A percentile compares a stretch with the other conserved stretches of the same genome.
These are phyloP conservation scores for Amphiprion percula DNA, from an alignment of 2,113 vertebrate genomes.

Conservation along the genomic window DNA sequence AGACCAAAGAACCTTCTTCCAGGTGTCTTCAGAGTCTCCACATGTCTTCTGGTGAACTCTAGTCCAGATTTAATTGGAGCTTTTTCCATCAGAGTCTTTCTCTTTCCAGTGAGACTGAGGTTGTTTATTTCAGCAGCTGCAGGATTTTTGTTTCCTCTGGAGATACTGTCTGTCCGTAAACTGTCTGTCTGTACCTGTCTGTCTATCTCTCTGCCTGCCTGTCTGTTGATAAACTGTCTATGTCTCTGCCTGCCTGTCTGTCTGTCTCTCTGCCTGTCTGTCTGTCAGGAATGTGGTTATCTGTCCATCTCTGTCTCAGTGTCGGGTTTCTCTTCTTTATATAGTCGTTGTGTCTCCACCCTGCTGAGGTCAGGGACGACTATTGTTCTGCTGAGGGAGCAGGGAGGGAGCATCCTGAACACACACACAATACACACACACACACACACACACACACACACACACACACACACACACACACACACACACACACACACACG, in stretches of 20 bases:
- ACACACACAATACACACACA: neutral
- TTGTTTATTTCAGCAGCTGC: constrained; percentile 34
- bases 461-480: constrained; percentile 26
- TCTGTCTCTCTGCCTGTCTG: neutral
- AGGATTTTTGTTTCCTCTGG: constrained; percentile 15
- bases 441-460: constrained; percentile 33
- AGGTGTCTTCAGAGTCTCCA: too few relatives aligned
- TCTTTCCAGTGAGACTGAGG: neutral
- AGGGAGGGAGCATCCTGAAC: constrained; percentile 63
- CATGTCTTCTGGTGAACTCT: too few relatives aligned
- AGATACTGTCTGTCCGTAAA: neutral
- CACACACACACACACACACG: constrained; percentile 4
- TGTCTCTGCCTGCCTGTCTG: too few relatives aligned
- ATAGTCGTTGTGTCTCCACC: constrained; percentile 55
- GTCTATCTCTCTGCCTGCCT: too few relatives aligned
- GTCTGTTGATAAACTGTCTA: too few relatives aligned
- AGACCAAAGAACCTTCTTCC: too few relatives aligned
- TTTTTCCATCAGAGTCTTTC: too few relatives aligned
- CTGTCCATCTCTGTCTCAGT: constrained; percentile 45
- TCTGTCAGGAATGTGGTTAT: constrained; percentile 59
- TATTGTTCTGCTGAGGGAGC: constrained; percentile 48
- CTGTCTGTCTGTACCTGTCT: too few relatives aligned
- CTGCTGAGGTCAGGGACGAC: constrained; percentile 50
- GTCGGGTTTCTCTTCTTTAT: constrained; percentile 60
- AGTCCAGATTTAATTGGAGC: too few relatives aligned